Percentiles rank a stretch among this genome's conserved stretches.
phyloP scores from a whole-genome alignment of 2,888 invertebrate genomes.

The Phortica magna region DNA sequence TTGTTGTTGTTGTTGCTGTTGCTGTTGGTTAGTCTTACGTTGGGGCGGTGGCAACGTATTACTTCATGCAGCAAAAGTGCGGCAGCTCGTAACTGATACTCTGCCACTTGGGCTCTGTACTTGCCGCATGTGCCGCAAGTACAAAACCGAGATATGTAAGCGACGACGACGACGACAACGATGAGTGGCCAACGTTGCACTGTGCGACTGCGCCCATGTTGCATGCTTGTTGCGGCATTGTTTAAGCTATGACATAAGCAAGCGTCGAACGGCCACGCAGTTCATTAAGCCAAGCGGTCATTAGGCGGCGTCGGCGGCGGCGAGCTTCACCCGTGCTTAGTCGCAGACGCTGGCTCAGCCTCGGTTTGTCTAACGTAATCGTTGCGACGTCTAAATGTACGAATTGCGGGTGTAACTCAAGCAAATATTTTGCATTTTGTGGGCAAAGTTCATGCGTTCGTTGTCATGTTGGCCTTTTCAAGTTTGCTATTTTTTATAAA shows the following conservation, averaged over 20 bases:
- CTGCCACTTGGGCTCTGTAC: neutral
- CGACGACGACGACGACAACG: neutral
- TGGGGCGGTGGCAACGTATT: neutral
- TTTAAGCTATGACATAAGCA: neutral
- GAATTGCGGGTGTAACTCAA: constrained; percentile 9
- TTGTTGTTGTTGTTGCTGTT: neutral
- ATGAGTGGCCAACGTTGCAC: neutral
- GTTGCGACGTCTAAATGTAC: neutral
- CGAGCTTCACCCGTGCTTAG: neutral
- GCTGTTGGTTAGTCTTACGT: neutral
- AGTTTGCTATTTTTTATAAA: constrained; percentile 29
- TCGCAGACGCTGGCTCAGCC: neutral
- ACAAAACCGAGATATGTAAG: neutral
- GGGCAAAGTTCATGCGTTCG: constrained; percentile 30
- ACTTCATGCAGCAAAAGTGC: neutral
- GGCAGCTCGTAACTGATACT: constrained; percentile 28
- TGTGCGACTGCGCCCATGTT: constrained; percentile 17
- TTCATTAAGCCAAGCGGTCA: constrained; percentile 30
- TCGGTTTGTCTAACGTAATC: neutral
- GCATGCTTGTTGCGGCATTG: constrained; percentile 17
- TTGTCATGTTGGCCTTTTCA: constrained; percentile 24
- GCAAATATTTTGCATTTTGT: constrained; percentile 28
- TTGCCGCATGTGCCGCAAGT: neutral
- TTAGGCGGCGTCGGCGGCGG: neutral
- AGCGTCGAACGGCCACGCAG: neutral